phyloP scores from a whole-genome alignment of 35 echinoderm and acorn worm genomes.

The Ophioderma brevispina region DNA sequence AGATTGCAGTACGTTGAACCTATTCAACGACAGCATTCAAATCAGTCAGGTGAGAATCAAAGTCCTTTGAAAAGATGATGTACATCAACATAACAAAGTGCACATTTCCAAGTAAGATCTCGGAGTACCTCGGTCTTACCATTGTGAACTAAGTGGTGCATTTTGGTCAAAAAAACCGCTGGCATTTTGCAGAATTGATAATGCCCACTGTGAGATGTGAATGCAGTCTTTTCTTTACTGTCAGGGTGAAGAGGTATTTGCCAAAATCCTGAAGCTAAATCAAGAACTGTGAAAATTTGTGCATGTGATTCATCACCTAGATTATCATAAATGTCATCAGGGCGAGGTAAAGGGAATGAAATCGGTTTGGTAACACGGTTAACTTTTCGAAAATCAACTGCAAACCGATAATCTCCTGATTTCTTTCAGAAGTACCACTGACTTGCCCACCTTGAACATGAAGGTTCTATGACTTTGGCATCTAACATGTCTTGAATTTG shows the following conservation, averaged over 20 bases:
- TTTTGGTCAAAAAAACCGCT: constrained; percentile 35
- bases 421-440: constrained; percentile 40
- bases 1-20: constrained; percentile 35
- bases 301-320: constrained; percentile 32
- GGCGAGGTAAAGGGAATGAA: constrained; percentile 26
- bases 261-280: constrained; percentile 43
- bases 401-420: constrained; percentile 41
- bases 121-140: constrained; percentile 43
- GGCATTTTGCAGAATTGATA: constrained; percentile 54
- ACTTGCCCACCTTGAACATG: constrained; percentile 47
- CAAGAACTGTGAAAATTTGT: constrained; percentile 39
- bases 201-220: constrained; percentile 40
- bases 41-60: constrained; percentile 28
- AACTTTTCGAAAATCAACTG: constrained; percentile 35
- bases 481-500: constrained; percentile 39
- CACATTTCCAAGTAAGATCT: constrained; percentile 58
- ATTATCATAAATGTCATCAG: constrained; percentile 51
- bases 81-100: constrained; percentile 55
- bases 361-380: constrained; percentile 47
- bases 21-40: constrained; percentile 35
- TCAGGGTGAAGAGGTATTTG: constrained; percentile 21
- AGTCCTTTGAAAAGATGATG: constrained; percentile 19
- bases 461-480: constrained; percentile 43
- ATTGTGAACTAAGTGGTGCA: constrained; percentile 41
- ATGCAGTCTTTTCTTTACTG: constrained; percentile 27